Conservation (phyloP, 2,113 vertebrate species). For the Merops nubicus region DNA sequence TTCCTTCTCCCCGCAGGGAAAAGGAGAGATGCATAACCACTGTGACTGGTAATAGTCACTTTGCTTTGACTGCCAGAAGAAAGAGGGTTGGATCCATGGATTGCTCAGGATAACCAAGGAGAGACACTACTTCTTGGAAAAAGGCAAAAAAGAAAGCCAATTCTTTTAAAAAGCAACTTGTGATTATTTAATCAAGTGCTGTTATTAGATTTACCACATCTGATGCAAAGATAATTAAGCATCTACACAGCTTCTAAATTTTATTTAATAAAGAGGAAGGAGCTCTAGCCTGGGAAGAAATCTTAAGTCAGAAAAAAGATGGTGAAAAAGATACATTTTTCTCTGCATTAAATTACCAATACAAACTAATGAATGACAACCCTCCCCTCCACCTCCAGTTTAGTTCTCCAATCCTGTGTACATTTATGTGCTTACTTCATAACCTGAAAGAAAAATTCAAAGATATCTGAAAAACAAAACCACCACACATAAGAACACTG, state of each 20-base stretch:
- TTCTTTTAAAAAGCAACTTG: background rate
- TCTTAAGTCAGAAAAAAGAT: background rate
- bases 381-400: background rate
- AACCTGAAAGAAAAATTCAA: background rate
- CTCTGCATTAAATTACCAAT: background rate
- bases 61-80: background rate
- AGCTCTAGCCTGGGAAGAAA: background rate
- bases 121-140: background rate
- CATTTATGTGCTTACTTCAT: background rate
- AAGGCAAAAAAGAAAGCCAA: background rate
- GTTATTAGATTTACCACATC: background rate
- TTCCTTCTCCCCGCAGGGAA: background rate
- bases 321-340: background rate
- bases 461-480: background rate
- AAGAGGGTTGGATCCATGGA: background rate
- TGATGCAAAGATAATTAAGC: background rate
- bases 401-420: background rate
- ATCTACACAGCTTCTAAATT: background rate
- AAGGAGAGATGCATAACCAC: background rate
- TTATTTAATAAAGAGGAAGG: background rate
- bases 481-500: background rate
- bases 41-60: accelerated
- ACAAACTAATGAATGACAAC: background rate
- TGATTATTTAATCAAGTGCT: background rate
- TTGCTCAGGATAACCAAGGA: background rate